phyloP scores from a whole-genome alignment of 2,888 invertebrate genomes.

The Drosophila ezoana region DNA sequence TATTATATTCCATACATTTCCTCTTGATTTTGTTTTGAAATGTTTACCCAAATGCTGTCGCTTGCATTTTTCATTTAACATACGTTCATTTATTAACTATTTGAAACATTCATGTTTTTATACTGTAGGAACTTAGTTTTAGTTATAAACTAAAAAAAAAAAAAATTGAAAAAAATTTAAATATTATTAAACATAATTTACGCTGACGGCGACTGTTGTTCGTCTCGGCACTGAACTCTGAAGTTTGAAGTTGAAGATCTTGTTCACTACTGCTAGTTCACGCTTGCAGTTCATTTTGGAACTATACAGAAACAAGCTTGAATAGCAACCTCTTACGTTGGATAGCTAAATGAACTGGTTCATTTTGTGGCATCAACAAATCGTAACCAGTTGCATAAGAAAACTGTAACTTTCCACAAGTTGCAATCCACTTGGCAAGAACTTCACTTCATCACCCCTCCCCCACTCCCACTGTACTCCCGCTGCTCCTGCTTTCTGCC shows the following conservation, averaged over 20 bases:
- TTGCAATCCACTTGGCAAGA: constrained; percentile 2
- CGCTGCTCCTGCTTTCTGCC: neutral
- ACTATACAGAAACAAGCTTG: neutral
- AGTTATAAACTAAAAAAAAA: constrained; percentile 4
- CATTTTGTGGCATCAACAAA: constrained; percentile 14
- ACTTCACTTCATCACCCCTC: neutral
- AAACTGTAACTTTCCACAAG: neutral
- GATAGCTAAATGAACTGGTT: constrained; percentile 24
- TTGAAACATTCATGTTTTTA: constrained; percentile 7
- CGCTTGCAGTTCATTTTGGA: constrained; percentile 9
- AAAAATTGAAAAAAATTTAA: neutral
- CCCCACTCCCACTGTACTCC: neutral
- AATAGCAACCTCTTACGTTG: neutral
- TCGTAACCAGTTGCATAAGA: constrained; percentile 27
- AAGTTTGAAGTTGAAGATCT: constrained; percentile 8
- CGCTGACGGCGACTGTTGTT: constrained; percentile 18
- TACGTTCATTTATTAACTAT: constrained; percentile 9
- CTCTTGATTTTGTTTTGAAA: too few relatives aligned
- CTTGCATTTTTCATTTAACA: too few relatives aligned
- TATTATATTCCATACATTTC: too few relatives aligned
- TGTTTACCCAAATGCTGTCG: too few relatives aligned
- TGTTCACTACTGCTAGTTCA: constrained; percentile 15
- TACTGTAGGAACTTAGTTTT: constrained; percentile 11
- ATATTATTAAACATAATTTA: neutral
- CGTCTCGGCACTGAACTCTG: constrained; percentile 17